These are phyloP conservation scores for Bombylius major DNA, from an alignment of 2,888 invertebrate genomes.

Conservation along the genomic window DNA sequence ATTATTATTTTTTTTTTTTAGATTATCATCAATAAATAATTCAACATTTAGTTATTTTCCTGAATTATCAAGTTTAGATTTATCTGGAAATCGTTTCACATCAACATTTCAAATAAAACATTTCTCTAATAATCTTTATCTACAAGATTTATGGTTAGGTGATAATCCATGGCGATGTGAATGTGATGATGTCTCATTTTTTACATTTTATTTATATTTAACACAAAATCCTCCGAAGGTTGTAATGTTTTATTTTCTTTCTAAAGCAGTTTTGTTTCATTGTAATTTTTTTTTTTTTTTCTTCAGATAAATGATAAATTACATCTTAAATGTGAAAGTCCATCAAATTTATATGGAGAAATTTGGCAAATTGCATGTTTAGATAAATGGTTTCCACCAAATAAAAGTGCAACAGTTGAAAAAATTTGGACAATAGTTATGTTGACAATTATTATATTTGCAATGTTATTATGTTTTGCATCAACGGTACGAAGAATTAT, in stretches of 20 bases:
- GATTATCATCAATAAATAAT: constrained; percentile 48
- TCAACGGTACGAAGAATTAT: constrained; percentile 37
- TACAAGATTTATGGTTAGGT: constrained; percentile 46
- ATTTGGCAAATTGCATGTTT: constrained; percentile 58
- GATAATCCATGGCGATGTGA: constrained; percentile 72
- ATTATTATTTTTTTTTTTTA: constrained; percentile 33
- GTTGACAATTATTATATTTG: constrained; percentile 35
- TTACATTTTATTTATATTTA: constrained; percentile 48
- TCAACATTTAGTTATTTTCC: constrained; percentile 49
- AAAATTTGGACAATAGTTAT: constrained; percentile 48
- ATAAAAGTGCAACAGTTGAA: constrained; percentile 33
- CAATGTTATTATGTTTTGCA: constrained; percentile 17
- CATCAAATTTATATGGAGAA: constrained; percentile 46
- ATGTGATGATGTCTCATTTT: constrained; percentile 47
- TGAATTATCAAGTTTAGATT: constrained; percentile 45
- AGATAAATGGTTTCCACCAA: constrained; percentile 44
- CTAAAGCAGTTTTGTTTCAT: background rate
- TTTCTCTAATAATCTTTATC: constrained; percentile 46
- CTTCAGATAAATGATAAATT: constrained; percentile 28
- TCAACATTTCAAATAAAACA: constrained; percentile 44
- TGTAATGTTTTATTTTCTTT: background rate
- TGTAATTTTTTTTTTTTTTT: background rate
- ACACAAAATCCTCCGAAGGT: constrained; percentile 42
- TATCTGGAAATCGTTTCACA: constrained; percentile 61
- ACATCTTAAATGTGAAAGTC: constrained; percentile 52